A percentile compares a stretch with the other conserved stretches of the same genome.
Conservation (phyloP, 2,113 vertebrate species). For the Peromyscus maniculatus region DNA sequence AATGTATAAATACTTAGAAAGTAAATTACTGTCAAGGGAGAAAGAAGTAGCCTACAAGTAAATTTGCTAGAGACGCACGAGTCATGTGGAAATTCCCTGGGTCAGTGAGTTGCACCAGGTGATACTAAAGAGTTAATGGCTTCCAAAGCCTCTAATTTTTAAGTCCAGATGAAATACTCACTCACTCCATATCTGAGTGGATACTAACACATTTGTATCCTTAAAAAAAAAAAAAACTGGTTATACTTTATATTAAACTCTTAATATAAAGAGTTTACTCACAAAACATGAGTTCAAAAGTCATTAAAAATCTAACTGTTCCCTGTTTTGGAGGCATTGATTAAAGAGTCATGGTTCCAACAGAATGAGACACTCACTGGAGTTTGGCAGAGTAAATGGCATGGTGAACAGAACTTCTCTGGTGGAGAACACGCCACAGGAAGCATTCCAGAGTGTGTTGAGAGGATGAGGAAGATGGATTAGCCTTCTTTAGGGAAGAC, state of each 20-base stretch:
- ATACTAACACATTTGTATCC: not conserved
- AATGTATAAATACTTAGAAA: constrained; percentile 30
- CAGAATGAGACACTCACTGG: not conserved
- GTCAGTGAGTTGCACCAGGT: not conserved
- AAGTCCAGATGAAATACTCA: not conserved
- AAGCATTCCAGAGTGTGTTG: not conserved
- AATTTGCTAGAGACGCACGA: constrained; percentile 30
- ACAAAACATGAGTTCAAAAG: not conserved
- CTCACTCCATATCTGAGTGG: not conserved
- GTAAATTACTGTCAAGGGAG: not conserved
- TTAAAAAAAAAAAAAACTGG: not conserved
- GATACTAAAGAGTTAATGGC: constrained; percentile 1
- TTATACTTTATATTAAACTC: constrained; percentile 25
- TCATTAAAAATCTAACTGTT: constrained; percentile 16
- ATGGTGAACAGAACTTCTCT: too few species aligned
- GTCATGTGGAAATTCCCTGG: constrained; percentile 25
- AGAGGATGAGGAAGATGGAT: too few species aligned
- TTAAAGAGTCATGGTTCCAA: not conserved
- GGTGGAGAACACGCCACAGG: too few species aligned
- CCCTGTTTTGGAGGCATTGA: constrained; percentile 12
- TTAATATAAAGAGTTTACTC: not conserved
- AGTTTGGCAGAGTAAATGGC: not conserved
- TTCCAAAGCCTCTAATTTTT: constrained; percentile 4
- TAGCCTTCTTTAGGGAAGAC: fast-evolving
- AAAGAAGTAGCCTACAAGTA: not conserved